Percentiles rank a stretch among this genome's conserved stretches.
Conservation (phyloP, 35 echinoderm and acorn worm genomes). For the Lytechinus variegatus region DNA sequence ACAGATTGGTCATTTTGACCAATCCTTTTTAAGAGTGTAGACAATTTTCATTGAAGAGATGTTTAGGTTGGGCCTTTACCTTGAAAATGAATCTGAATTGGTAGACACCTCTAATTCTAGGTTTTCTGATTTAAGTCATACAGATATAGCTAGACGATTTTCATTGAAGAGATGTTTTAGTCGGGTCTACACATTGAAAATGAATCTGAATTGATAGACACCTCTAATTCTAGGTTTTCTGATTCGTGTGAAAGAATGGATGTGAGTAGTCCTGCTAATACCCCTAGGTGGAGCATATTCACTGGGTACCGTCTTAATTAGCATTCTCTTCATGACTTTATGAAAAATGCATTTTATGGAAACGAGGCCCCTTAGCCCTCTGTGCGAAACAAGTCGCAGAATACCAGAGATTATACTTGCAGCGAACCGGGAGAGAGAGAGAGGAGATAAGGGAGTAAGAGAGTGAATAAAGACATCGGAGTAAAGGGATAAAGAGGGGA, state of each 20-base stretch:
- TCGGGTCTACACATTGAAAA: no score
- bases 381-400: neutral
- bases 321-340: conserved; percentile 7
- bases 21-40: no score
- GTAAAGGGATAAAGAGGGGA: neutral
- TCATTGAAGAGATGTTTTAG: no score
- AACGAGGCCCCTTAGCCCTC: neutral
- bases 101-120: neutral
- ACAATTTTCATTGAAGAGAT: no score
- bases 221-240: neutral
- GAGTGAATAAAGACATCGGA: neutral
- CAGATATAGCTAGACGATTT: no score
- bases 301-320: neutral
- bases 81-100: no score
- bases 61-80: no score
- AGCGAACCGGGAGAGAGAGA: neutral
- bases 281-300: neutral
- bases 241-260: neutral
- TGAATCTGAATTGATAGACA: no score
- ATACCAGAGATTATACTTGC: neutral
- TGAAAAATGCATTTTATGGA: neutral
- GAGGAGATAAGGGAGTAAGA: neutral
- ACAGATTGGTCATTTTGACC: no score
- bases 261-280: neutral
- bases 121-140: neutral